Conservation (phyloP, 2,113 vertebrate genomes). For the Rhinopithecus roxellana region DNA sequence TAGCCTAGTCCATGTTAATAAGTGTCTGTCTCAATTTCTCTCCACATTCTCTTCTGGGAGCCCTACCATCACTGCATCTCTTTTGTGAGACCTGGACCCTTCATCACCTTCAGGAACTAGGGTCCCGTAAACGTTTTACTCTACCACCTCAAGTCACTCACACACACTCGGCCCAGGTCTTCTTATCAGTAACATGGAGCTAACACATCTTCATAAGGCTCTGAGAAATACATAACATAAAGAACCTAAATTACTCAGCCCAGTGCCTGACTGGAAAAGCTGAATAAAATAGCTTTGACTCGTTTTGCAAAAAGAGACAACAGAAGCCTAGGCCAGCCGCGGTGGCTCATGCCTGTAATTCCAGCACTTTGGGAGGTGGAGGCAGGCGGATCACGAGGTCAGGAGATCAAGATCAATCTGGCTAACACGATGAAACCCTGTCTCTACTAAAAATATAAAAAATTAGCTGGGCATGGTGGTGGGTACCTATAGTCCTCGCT, state of each 20-base stretch:
- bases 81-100: background rate
- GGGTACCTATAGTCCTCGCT: no score
- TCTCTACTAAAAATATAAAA: no score
- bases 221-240: background rate
- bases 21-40: background rate
- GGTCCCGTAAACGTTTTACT: background rate
- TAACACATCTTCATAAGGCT: background rate
- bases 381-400: accelerated
- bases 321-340: background rate
- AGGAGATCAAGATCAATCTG: no score
- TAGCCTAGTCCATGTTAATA: background rate
- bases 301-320: background rate
- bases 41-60: background rate
- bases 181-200: background rate
- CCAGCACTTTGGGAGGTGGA: no score
- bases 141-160: background rate
- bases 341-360: no score
- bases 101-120: background rate
- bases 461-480: no score
- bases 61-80: background rate
- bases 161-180: background rate
- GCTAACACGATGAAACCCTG: no score
- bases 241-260: background rate
- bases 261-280: background rate
- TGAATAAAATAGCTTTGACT: background rate